Evolutionary conservation across 64 coral and sea anemone species (phyloP).

Genomic region (Stylophora pistillata): DNA sequence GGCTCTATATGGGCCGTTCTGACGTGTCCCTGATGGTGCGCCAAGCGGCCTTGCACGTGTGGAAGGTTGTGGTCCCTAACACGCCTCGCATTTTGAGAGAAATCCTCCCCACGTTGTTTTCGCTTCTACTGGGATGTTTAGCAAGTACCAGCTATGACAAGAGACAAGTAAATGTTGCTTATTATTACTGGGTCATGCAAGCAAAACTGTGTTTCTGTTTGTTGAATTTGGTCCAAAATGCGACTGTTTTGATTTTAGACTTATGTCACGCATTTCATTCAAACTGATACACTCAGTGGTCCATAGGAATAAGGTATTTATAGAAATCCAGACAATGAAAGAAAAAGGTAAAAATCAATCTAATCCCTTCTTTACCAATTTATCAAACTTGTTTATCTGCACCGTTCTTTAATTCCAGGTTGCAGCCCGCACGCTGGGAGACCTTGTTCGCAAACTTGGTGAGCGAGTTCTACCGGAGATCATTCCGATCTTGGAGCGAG

Average conservation of each 20-base stretch:
- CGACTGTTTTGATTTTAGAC: too few relatives aligned
- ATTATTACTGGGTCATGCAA: neutral
- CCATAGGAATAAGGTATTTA: too few relatives aligned
- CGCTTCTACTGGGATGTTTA: constrained; percentile 87
- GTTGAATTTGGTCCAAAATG: too few relatives aligned
- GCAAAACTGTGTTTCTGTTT: too few relatives aligned
- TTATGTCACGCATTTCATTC: too few relatives aligned
- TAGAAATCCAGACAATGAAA: too few relatives aligned
- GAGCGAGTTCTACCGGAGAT: constrained; percentile 95
- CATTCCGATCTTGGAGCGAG: constrained; percentile 94
- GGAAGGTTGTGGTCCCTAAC: constrained; percentile 98
- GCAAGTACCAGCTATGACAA: constrained; percentile 97
- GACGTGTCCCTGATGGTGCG: constrained; percentile 96
- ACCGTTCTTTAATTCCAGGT: constrained; percentile 51
- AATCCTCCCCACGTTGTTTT: constrained; percentile 95
- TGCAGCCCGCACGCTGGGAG: constrained; percentile 86
- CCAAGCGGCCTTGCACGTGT: constrained; percentile 94
- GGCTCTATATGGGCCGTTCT: constrained; percentile 99
- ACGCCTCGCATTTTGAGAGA: constrained; percentile 92
- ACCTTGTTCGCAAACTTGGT: constrained; percentile 94
- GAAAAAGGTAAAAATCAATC: too few relatives aligned
- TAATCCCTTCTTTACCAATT: neutral
- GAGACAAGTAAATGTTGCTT: constrained; percentile 71
- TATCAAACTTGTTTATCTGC: neutral
- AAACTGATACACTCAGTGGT: too few relatives aligned